Percentiles rank a stretch among this genome's conserved stretches.
phyloP scores from a whole-genome alignment of 2,113 vertebrate genomes.

The Aythya baeri region DNA sequence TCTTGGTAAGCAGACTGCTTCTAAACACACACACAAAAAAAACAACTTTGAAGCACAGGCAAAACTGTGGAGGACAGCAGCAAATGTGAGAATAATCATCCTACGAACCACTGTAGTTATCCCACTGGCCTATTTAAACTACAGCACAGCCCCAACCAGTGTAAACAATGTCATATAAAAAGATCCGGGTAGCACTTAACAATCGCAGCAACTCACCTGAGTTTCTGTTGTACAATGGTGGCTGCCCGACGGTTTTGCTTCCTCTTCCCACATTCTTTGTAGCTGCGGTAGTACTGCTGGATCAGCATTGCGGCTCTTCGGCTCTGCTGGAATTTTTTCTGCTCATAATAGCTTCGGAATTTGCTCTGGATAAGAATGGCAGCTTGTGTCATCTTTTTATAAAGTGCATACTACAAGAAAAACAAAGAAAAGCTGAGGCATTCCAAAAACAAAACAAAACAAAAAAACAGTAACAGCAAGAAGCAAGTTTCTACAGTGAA shows the following conservation, averaged over 20 bases:
- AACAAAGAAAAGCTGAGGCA: slow-evolving; percentile 33
- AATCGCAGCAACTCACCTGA: slow-evolving; percentile 65
- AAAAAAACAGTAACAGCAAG: neutral
- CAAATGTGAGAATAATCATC: neutral
- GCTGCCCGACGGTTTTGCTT: slow-evolving; percentile 87
- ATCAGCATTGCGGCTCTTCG: slow-evolving; percentile 93
- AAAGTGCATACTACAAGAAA: slow-evolving; percentile 96
- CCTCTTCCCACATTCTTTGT: slow-evolving; percentile 90
- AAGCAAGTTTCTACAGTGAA: neutral
- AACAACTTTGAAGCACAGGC: neutral
- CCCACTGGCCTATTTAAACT: neutral
- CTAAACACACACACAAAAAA: slow-evolving; percentile 71
- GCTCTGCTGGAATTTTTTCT: slow-evolving; percentile 98
- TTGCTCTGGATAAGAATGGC: slow-evolving; percentile 99
- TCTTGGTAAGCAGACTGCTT: slow-evolving; percentile 98
- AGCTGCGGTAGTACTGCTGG: slow-evolving; percentile 98
- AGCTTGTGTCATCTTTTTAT: slow-evolving; percentile 99
- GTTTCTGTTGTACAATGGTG: slow-evolving; percentile 87
- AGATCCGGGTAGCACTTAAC: rapidly evolving
- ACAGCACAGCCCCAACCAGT: neutral
- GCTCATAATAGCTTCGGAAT: slow-evolving; percentile 97
- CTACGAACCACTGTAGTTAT: neutral
- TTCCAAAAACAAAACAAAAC: neutral
- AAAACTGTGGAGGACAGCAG: neutral
- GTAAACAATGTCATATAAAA: rapidly evolving